Base-by-base conservation (phyloP, 2,113 vertebrate genomes). In the Cettia cetti region DNA sequence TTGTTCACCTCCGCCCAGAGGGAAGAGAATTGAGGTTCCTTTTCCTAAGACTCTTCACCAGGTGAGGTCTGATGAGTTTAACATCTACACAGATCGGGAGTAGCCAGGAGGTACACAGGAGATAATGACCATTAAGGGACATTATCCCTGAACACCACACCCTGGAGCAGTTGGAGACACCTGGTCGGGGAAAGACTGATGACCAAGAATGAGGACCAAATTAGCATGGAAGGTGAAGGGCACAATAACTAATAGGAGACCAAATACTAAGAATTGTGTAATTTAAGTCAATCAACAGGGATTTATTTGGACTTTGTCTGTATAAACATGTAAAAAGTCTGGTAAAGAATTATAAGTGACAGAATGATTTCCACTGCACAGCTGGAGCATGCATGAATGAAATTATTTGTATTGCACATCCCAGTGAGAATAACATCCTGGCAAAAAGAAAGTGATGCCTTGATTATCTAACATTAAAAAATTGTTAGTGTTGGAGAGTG, bases 121-220 rank as follows among this genome's bases (percentile, higher is more conserved):
- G 31, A 50, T 50, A 66, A 42, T 0, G 2, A 31, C 26, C 11
- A 35, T 42, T 26, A 76, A 42, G 0, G 8, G 35, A 7, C 16
- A 31, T 26, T 22, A 9, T 18, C 13, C 16, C 60, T 0, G 0
- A n/a, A 42, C 21, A 21, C 2, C 31, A 13, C 5, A 21, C 19
- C 16, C 52, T 50, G 26, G 44, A 65, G 28, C 0, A 0, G 5
- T 40, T 0, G 1, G n/a, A 65, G 60, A 28, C 30, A 17, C 26
- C 35, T 31, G 30, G 10, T 57, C 13, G 44, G 31, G 31, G 57
- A 75, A 42, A 57, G 30, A 66, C 20, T 7, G 30, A 50, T 30
- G 42, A 42, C 20, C 31, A 76, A 50, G 26, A 57, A 57, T 42
- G 26, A 66, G 16, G 21, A 26, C 52, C 26, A 42, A 76, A 66